These are phyloP conservation scores for Dorcus parallelipipedus DNA, from an alignment of 2,888 invertebrate genomes.

Conservation along the genomic window DNA sequence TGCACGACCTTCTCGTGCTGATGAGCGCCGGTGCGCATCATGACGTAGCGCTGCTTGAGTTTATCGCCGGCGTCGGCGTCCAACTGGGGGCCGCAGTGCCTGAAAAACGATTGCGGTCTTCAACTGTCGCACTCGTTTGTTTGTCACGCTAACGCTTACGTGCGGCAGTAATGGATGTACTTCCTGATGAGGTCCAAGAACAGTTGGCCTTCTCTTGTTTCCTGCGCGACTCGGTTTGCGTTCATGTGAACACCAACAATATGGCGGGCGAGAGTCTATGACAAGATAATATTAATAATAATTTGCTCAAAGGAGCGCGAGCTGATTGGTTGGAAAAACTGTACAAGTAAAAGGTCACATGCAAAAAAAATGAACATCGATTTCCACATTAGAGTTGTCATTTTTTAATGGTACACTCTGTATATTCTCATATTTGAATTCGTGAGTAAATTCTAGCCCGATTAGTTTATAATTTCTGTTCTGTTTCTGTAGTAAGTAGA, in stretches of 20 bases:
- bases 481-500: too few relatives aligned
- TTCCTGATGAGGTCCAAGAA: slow-evolving; percentile 83
- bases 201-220: slow-evolving; percentile 74
- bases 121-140: not conserved
- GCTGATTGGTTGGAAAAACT: not conserved
- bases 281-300: slow-evolving; percentile 13
- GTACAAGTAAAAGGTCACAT: too few relatives aligned
- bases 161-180: slow-evolving; percentile 86
- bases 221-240: slow-evolving; percentile 61
- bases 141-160: slow-evolving; percentile 48
- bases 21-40: slow-evolving; percentile 85
- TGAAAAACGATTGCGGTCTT: slow-evolving; percentile 33
- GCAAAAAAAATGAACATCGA: too few relatives aligned
- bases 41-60: slow-evolving; percentile 88
- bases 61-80: slow-evolving; percentile 80
- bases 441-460: too few relatives aligned
- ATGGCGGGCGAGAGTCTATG: slow-evolving; percentile 85
- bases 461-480: too few relatives aligned
- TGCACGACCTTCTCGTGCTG: slow-evolving; percentile 77
- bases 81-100: slow-evolving; percentile 89
- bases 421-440: too few relatives aligned
- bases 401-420: too few relatives aligned
- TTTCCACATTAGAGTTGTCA: too few relatives aligned
- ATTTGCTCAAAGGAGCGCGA: too few relatives aligned
- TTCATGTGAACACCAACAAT: slow-evolving; percentile 95